Evolutionary conservation across 2,888 invertebrate species (phyloP), one percentile per base, ranked within the genome.

Genomic region (Nomada ferruginata): DNA sequence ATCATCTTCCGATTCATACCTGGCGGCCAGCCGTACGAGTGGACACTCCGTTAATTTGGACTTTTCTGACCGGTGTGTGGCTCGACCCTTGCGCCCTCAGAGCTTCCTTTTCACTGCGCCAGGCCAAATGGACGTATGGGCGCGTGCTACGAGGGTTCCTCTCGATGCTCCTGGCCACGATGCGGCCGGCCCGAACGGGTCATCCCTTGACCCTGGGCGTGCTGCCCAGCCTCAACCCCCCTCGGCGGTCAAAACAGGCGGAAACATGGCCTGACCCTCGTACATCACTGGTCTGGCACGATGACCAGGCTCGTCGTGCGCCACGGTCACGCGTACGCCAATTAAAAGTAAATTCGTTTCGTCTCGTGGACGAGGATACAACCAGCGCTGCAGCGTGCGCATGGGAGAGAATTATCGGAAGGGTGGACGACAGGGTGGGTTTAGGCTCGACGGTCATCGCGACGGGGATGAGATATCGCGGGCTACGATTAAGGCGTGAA

Each of bases 211-310:
- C 93, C 93, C 89, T 91, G 91, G 92, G 93, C 93, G 93, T 92
- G 93, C 92, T 89, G 92, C 91, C 79, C 91, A 85, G 89, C 91
- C 92, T 90, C 86, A 90, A 92, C 92, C 93, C 91, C 93, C 92
- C 90, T 92, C 91, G 91, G 93, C 91, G 93, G 93, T 93, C 93
- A 93, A 93, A 93, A 93, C 93, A 93, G 93, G 93, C 93, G 93
- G 93, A 92, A 93, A 93, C 93, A 93, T 92, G 92, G 91, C 92
- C 93, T 92, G 93, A 92, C 92, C 92, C 93, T 92, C 92, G 90
- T 93, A 92, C 83, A 93, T 93, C 93, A 93, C 64, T 10, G 65
- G 59, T 65, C 60, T 52, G 61, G 70, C 42, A 42, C 72, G 69
- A 13, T 74, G 63, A 72, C 64, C 59, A 50, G n/a, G 20, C 59